Evolutionary conservation across 1,140 invertebrate genomes (phyloP).

Genomic region (Bombus cullumanus): DNA sequence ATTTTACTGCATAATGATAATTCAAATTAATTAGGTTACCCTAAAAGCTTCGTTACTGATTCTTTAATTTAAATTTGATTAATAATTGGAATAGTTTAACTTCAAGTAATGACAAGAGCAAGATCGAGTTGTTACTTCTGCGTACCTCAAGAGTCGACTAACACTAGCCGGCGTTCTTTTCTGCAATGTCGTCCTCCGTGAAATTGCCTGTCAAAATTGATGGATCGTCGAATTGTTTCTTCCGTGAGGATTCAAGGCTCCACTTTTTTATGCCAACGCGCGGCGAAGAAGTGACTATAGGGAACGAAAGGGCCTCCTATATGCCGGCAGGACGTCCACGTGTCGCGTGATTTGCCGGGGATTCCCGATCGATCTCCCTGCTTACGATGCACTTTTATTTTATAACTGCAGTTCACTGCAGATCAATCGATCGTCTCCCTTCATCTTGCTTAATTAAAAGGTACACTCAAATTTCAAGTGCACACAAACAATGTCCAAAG

Average conservation of each 20-base stretch:
- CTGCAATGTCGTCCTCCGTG: not conserved
- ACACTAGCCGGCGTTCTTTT: not conserved
- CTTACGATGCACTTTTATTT: constrained; percentile 62
- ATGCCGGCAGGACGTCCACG: constrained; percentile 43
- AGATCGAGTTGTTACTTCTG: not conserved
- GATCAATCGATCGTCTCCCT: constrained; percentile 59
- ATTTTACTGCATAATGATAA: not conserved
- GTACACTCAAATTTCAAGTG: not conserved
- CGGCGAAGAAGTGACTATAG: not conserved
- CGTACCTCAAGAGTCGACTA: constrained; percentile 21
- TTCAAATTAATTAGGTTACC: not conserved
- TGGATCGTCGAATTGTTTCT: constrained; percentile 23
- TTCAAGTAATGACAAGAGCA: not conserved
- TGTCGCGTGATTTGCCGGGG: constrained; percentile 69
- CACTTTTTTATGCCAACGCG: not conserved
- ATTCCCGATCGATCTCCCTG: constrained; percentile 66
- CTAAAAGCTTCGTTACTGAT: not conserved
- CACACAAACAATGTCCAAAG: not conserved
- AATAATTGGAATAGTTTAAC: not conserved
- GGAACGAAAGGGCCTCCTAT: not conserved
- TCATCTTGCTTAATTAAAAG: not conserved
- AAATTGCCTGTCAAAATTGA: constrained; percentile 46
- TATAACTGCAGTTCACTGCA: constrained; percentile 59
- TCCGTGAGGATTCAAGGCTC: constrained; percentile 10
- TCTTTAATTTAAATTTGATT: not conserved